phyloP scores from a whole-genome alignment of 2,888 invertebrate species.

The Lasioglossum zephyrum region DNA sequence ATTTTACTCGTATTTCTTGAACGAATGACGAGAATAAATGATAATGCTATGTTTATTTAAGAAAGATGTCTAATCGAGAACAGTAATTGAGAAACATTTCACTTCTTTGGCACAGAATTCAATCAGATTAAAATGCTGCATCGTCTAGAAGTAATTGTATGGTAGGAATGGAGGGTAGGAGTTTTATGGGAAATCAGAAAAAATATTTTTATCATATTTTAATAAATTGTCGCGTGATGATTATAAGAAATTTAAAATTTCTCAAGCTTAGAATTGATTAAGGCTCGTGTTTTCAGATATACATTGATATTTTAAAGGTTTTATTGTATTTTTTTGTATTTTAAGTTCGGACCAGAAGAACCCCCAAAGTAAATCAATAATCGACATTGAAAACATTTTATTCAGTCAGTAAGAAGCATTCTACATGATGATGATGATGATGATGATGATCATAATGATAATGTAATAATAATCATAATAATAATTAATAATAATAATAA shows the following conservation, averaged over 20 bases:
- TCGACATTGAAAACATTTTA: slow-evolving; percentile 84
- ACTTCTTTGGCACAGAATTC: background rate
- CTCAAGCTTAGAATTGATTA: background rate
- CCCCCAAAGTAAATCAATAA: slow-evolving; percentile 2
- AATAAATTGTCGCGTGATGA: background rate
- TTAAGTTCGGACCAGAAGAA: background rate
- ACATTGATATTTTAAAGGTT: background rate
- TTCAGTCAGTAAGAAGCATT: slow-evolving; percentile 84
- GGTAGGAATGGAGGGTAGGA: background rate
- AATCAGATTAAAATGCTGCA: background rate
- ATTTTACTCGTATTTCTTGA: background rate
- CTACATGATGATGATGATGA: slow-evolving; percentile 82
- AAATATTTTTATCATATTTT: background rate
- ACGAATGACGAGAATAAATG: background rate
- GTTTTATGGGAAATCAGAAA: background rate
- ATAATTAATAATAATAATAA: slow-evolving; percentile 62
- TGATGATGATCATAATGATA: slow-evolving; percentile 68
- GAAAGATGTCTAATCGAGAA: background rate
- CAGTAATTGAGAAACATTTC: background rate
- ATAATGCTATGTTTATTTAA: background rate
- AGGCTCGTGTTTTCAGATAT: background rate
- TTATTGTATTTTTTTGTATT: background rate
- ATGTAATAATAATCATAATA: slow-evolving; percentile 57
- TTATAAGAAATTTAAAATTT: background rate
- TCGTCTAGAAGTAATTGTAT: background rate